Evolutionary conservation across 2,797 vertebrate species (phyloP).

Genomic region (Clarias fuscus): DNA sequence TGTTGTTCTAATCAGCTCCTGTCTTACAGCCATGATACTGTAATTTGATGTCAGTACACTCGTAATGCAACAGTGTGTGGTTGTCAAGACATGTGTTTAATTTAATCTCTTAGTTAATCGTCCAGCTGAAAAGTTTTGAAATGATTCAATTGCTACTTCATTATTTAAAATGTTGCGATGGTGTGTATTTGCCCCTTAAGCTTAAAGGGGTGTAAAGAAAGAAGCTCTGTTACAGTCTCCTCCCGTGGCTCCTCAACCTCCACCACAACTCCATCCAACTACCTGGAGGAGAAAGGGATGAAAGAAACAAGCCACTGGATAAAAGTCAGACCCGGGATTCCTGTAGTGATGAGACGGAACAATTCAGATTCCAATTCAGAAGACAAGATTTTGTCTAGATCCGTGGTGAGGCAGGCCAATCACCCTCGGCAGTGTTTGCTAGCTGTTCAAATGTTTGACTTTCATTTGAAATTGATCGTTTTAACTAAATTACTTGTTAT

Average conservation of each 20-base stretch:
- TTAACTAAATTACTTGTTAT: not conserved
- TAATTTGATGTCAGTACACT: not conserved
- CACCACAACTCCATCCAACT: slow-evolving; percentile 59
- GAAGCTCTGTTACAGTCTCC: slow-evolving; percentile 76
- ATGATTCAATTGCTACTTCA: not conserved
- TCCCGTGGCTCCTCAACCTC: slow-evolving; percentile 77
- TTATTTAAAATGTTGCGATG: not conserved
- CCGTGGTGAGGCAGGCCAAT: slow-evolving; percentile 79
- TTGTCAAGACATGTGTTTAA: too few species aligned
- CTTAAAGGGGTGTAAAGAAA: slow-evolving; percentile 67
- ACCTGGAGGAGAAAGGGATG: slow-evolving; percentile 84
- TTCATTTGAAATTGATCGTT: not conserved
- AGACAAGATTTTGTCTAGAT: slow-evolving; percentile 92
- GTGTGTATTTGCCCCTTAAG: slow-evolving; percentile 8
- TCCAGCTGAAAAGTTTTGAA: not conserved
- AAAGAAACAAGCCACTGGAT: slow-evolving; percentile 88
- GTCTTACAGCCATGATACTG: not conserved
- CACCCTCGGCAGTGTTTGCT: not conserved
- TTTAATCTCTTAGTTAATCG: not conserved
- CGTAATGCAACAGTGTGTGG: not conserved
- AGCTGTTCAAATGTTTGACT: not conserved
- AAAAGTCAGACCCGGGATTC: slow-evolving; percentile 81
- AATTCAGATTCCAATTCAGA: slow-evolving; percentile 93
- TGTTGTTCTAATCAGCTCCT: too few species aligned
- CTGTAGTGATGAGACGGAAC: slow-evolving; percentile 81